phyloP scores from a whole-genome alignment of 1,140 invertebrate genomes.

The Asbolus verrucosus region DNA sequence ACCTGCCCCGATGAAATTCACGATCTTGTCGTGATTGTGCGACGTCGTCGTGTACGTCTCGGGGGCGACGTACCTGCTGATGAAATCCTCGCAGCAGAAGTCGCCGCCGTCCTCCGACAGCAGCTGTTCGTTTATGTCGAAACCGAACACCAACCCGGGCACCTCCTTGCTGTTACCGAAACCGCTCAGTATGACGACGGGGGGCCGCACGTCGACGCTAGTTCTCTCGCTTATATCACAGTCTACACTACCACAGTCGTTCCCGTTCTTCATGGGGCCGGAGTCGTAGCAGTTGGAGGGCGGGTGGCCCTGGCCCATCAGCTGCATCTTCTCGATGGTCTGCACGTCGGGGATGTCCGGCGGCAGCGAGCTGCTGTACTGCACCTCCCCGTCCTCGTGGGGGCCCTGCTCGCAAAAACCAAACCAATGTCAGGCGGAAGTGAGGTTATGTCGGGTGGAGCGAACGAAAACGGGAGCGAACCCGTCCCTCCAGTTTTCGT shows the following conservation, averaged over 20 bases:
- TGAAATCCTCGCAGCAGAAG: constrained; percentile 47
- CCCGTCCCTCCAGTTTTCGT: too few relatives aligned
- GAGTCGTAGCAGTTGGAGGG: constrained; percentile 18
- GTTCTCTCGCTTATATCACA: constrained; percentile 44
- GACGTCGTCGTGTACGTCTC: constrained; percentile 43
- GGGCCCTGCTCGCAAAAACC: not conserved
- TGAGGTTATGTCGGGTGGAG: not conserved
- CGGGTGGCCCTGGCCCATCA: constrained; percentile 52
- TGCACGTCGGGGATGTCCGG: constrained; percentile 61
- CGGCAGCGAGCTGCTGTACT: constrained; percentile 52
- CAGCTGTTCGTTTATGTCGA: constrained; percentile 77
- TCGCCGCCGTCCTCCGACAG: constrained; percentile 60
- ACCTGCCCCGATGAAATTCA: constrained; percentile 74
- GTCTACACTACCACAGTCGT: constrained; percentile 43
- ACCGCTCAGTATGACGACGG: constrained; percentile 74
- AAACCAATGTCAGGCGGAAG: not conserved
- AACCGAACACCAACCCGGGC: constrained; percentile 73
- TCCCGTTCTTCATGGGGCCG: constrained; percentile 21
- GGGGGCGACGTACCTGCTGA: constrained; percentile 46
- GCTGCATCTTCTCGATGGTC: constrained; percentile 62
- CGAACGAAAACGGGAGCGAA: not conserved
- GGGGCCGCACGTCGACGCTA: constrained; percentile 62
- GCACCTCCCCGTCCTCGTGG: not conserved
- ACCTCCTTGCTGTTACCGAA: constrained; percentile 65
- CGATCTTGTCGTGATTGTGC: constrained; percentile 73